Percentiles rank a stretch among this genome's conserved stretches.
Evolutionary conservation across 2,797 vertebrate genomes (phyloP).

Genomic region (Notamacropus eugenii): DNA sequence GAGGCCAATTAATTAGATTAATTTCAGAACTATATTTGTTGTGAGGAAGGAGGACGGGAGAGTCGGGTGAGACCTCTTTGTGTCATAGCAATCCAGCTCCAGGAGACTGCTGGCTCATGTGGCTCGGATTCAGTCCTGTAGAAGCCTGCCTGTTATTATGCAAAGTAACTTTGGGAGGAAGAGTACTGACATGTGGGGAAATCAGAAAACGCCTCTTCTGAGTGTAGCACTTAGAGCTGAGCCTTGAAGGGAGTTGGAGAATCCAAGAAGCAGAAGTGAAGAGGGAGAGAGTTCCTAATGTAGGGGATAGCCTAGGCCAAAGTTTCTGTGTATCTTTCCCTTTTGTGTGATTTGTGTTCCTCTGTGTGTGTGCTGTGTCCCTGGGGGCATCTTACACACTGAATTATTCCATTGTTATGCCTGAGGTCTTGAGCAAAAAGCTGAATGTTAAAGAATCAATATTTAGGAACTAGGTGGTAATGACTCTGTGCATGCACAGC

Average conservation of each 20-base stretch:
- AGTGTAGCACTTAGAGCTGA: neutral
- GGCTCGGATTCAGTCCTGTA: neutral
- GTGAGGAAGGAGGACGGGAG: neutral
- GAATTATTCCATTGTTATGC: neutral
- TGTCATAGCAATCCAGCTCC: neutral
- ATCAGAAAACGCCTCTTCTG: neutral
- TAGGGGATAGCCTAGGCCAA: neutral
- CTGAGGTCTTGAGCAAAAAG: neutral
- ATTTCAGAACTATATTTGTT: neutral
- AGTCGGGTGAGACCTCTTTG: neutral
- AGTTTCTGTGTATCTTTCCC: neutral
- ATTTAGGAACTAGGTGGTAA: neutral
- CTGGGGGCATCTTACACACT: neutral
- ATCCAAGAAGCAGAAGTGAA: neutral
- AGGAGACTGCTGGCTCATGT: neutral
- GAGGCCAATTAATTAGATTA: neutral
- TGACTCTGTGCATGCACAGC: neutral
- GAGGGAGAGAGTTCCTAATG: neutral
- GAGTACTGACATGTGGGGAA: neutral
- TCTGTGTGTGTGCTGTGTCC: neutral
- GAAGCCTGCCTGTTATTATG: neutral
- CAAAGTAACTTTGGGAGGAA: neutral
- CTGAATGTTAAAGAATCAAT: neutral
- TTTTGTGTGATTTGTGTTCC: neutral
- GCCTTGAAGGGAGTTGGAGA: neutral